These are phyloP conservation scores for Hylaeus volcanicus DNA, from an alignment of 1,140 invertebrate genomes.

Conservation along the genomic window DNA sequence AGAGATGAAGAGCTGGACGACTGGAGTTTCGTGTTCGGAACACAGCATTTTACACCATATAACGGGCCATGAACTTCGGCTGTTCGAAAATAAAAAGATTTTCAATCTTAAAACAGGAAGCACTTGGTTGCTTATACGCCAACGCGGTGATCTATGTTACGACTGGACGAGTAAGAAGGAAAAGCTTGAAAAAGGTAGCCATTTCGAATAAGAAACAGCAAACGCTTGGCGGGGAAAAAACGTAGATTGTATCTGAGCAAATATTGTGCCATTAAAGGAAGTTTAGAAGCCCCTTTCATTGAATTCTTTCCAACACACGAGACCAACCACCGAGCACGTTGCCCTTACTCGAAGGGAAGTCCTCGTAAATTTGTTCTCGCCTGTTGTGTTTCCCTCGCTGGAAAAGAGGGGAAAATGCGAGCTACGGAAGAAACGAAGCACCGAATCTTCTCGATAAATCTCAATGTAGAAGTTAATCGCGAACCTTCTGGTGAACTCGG, in stretches of 20 bases:
- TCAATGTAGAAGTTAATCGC: slow-evolving; percentile 27
- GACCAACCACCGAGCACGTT: background rate
- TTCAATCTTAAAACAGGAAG: too few relatives aligned
- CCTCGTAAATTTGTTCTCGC: slow-evolving; percentile 27
- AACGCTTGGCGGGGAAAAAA: background rate
- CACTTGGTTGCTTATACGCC: too few relatives aligned
- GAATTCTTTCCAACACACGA: slow-evolving; percentile 4
- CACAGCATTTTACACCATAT: too few relatives aligned
- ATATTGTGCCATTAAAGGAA: slow-evolving; percentile 11
- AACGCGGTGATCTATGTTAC: too few relatives aligned
- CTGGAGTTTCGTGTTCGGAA: too few relatives aligned
- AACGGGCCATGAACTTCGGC: too few relatives aligned
- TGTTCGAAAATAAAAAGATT: too few relatives aligned
- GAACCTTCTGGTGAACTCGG: too few relatives aligned
- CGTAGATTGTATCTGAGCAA: background rate
- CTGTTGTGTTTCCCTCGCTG: slow-evolving; percentile 1
- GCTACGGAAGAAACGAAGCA: background rate
- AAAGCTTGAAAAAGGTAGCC: too few relatives aligned
- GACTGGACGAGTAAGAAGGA: too few relatives aligned
- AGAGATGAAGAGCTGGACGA: too few relatives aligned
- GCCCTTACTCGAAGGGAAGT: background rate
- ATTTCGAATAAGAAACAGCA: too few relatives aligned
- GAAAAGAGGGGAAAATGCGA: background rate
- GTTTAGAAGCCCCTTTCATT: background rate
- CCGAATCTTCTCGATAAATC: slow-evolving; percentile 25